Evolutionary conservation across 2,888 invertebrate species (phyloP).

Genomic region (Clepsis dumicolana): DNA sequence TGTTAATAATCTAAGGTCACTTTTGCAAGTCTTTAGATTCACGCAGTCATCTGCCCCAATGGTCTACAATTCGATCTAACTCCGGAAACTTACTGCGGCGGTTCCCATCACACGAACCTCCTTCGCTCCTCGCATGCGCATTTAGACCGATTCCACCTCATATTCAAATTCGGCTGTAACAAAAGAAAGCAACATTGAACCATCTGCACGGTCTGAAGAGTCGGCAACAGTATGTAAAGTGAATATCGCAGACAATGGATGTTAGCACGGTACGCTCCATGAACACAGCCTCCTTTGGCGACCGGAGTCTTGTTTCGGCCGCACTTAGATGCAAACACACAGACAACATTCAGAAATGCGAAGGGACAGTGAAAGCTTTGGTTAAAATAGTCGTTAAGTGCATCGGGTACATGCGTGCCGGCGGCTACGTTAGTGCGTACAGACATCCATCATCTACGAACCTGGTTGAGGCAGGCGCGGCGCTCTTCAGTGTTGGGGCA

Average conservation of each 20-base stretch:
- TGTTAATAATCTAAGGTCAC: slow-evolving; percentile 36
- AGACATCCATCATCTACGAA: slow-evolving; percentile 84
- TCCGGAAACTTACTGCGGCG: not conserved
- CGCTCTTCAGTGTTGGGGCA: slow-evolving; percentile 78
- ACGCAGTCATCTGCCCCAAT: not conserved
- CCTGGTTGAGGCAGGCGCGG: slow-evolving; percentile 75
- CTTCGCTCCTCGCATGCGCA: slow-evolving; percentile 70
- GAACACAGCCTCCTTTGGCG: slow-evolving; percentile 45
- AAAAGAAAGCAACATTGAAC: slow-evolving; percentile 61
- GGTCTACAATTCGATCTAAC: not conserved
- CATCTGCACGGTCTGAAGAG: not conserved
- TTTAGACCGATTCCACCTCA: slow-evolving; percentile 82
- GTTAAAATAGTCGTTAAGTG: slow-evolving; percentile 52
- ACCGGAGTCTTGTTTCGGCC: slow-evolving; percentile 44
- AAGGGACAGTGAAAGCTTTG: slow-evolving; percentile 56
- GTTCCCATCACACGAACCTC: slow-evolving; percentile 39
- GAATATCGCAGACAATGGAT: slow-evolving; percentile 78
- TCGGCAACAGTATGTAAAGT: slow-evolving; percentile 26
- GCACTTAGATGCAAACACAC: slow-evolving; percentile 17
- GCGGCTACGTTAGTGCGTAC: slow-evolving; percentile 66
- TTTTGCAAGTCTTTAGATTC: slow-evolving; percentile 37
- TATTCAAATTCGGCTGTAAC: slow-evolving; percentile 79
- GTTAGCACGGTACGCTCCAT: slow-evolving; percentile 59
- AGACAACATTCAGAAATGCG: slow-evolving; percentile 29
- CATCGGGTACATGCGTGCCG: slow-evolving; percentile 58